Evolutionary conservation across 2,797 vertebrate species (phyloP), one percentile per base, ranked within the genome.

Genomic region (Argyrosomus regius): DNA sequence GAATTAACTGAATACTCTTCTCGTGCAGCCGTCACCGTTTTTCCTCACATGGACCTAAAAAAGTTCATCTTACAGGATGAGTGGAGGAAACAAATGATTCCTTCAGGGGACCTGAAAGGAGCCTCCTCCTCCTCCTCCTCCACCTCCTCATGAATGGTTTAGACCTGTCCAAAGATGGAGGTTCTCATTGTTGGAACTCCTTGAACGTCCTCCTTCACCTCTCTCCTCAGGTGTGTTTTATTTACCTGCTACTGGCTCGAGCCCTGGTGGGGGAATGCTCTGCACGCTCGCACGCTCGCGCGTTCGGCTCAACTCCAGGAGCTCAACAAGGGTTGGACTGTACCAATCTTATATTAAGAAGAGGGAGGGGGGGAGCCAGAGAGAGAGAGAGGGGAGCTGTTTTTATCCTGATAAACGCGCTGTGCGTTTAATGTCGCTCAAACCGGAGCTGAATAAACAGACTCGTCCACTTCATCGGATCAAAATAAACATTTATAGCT

Each of bases 271-370:
- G 91, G 89, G 2, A 9, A 39, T 39, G 35, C 35, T 39, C 35
- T 8, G 35, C 35, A 87, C 31, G 75, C 82, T 83, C 59, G 35
- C 35, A 87, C 31, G 75, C 82, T 83, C 59, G 54, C 31, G 71
- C 72, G 80, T 56, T 74, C 20, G n/a, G 22, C 54, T 74, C 84
- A 43, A 80, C 71, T 87, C 81, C 87, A 87, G 81, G n/a, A 80
- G 86, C 85, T 78, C 77, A 46, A 84, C 83, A 64, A 77, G 87
- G 62, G 1, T 75, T 39, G 91, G 93, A 70, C 74, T 14, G 86
- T 91, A 96, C 95, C 95, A 96, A 22, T 18, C 8, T 39, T 0
- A 39, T 9, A 8, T 9, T 2, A 39, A 39, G 8, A 2, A 39
- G 35, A 3, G 41, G 35, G 49, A 72, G 66, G 52, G 78, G 73